phyloP scores from a whole-genome alignment of 2,888 invertebrate species.

The Macaria notata region DNA sequence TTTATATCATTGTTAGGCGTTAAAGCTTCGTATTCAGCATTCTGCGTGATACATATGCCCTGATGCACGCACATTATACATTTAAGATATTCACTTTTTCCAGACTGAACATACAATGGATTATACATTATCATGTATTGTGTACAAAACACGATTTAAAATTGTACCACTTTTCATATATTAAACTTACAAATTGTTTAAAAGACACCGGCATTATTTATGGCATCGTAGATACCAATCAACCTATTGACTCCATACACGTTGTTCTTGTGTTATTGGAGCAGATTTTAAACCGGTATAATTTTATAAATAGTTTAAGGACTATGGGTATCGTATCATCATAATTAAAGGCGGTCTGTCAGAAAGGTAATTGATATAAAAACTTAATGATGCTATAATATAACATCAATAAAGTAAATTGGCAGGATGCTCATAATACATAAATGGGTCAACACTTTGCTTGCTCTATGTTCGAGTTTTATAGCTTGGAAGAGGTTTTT shows the following conservation, averaged over 20 bases:
- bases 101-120: no score
- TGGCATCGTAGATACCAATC: constrained; percentile 54
- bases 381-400: constrained; percentile 75
- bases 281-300: constrained; percentile 65
- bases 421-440: constrained; percentile 72
- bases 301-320: constrained; percentile 77
- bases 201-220: constrained; percentile 50
- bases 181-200: constrained; percentile 44
- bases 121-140: constrained; percentile 42
- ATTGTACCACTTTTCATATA: constrained; percentile 45
- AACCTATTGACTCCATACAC: constrained; percentile 54
- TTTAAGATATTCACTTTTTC: no score
- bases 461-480: constrained; percentile 36
- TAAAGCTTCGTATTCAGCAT: constrained; percentile 40
- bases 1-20: constrained; percentile 63
- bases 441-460: constrained; percentile 67
- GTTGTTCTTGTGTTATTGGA: constrained; percentile 60
- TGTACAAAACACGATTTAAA: constrained; percentile 42
- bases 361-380: constrained; percentile 68
- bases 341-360: constrained; percentile 72
- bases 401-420: constrained; percentile 78
- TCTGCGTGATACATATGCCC: constrained; percentile 31
- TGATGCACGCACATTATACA: constrained; percentile 26
- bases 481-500: no score
- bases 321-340: constrained; percentile 60